These are phyloP conservation scores for Hemaris fuciformis DNA, from an alignment of 2,888 invertebrate species.

Conservation along the genomic window DNA sequence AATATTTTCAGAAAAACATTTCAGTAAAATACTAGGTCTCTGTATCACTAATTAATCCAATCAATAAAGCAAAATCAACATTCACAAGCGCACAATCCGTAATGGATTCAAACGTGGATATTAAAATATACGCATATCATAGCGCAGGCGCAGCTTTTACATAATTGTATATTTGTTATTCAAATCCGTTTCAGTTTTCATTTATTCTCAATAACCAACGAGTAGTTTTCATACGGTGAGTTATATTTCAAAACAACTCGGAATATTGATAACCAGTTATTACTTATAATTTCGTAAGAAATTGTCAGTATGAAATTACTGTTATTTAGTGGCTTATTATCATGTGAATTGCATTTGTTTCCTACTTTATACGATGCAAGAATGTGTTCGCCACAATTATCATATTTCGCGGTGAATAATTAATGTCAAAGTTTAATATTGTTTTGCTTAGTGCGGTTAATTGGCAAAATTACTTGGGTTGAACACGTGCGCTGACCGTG, in stretches of 20 bases:
- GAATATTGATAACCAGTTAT: constrained; percentile 24
- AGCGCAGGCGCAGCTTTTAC: not conserved
- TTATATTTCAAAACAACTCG: not conserved
- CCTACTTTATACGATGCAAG: constrained; percentile 21
- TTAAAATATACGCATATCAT: constrained; percentile 1
- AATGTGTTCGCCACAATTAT: constrained; percentile 26
- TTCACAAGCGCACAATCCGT: not conserved
- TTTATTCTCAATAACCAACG: not conserved
- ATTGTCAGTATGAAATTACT: constrained; percentile 38
- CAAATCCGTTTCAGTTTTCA: constrained; percentile 7
- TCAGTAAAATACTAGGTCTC: not conserved
- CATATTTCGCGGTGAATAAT: constrained; percentile 22
- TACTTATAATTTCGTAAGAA: constrained; percentile 33
- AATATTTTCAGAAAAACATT: too few species aligned
- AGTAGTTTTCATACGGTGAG: not conserved
- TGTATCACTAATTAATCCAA: not conserved
- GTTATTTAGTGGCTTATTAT: constrained; percentile 40
- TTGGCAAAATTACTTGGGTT: constrained; percentile 9
- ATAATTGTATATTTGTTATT: constrained; percentile 8
- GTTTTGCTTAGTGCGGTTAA: constrained; percentile 12
- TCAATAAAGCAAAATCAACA: not conserved
- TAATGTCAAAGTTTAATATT: constrained; percentile 11
- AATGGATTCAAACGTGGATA: not conserved
- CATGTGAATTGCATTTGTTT: constrained; percentile 38
- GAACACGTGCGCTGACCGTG: not conserved